Conservation (phyloP, 1,140 invertebrate species). For the Lucilia cuprina region DNA sequence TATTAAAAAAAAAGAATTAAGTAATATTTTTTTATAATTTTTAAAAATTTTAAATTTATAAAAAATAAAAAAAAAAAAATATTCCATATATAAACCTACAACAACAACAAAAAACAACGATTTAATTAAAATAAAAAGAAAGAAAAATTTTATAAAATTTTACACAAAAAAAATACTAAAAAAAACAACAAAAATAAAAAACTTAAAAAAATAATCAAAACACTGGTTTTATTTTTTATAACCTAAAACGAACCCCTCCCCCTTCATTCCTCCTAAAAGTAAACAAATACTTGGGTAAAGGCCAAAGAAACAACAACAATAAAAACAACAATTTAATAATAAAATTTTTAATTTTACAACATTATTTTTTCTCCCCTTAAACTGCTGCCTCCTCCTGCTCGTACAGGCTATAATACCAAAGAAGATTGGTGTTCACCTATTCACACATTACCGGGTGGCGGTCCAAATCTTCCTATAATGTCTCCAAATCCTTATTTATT, state of each 20-base stretch:
- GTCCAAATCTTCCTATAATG: slow-evolving; percentile 63
- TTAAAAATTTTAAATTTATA: neutral
- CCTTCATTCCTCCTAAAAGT: no score
- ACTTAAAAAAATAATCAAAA: slow-evolving; percentile 43
- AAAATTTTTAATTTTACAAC: neutral
- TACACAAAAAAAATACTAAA: slow-evolving; percentile 27
- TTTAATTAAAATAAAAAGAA: slow-evolving; percentile 1
- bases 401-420: slow-evolving; percentile 58
- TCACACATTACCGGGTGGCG: slow-evolving; percentile 62
- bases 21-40: neutral
- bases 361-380: slow-evolving; percentile 27
- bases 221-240: slow-evolving; percentile 23
- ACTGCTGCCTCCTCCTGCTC: slow-evolving; percentile 36
- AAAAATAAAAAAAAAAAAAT: neutral
- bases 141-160: slow-evolving; percentile 37
- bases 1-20: neutral
- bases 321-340: neutral
- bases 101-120: neutral
- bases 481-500: slow-evolving; percentile 60
- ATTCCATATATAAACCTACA: neutral
- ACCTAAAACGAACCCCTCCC: no score
- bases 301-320: slow-evolving; percentile 35
- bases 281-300: slow-evolving; percentile 39
- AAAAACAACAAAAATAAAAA: slow-evolving; percentile 39
- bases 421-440: slow-evolving; percentile 71